A percentile compares a stretch with the other conserved stretches of the same genome.
These are phyloP conservation scores for Graphium colonna DNA, from an alignment of 2,888 invertebrate genomes.

Conservation along the genomic window DNA sequence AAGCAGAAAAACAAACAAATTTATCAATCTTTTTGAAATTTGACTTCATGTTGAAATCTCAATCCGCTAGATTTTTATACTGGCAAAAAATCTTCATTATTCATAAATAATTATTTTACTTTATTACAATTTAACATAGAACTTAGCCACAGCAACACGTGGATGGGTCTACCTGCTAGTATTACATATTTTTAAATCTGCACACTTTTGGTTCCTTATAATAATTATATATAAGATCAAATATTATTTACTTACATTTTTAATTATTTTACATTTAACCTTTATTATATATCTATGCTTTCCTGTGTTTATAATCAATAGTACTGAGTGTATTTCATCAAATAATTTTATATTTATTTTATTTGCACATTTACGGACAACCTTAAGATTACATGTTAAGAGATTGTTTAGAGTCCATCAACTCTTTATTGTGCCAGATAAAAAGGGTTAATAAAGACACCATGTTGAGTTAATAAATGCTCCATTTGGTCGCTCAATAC, in stretches of 20 bases:
- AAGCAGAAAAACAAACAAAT: no score
- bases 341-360: not conserved
- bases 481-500: conserved; percentile 61
- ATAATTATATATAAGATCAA: not conserved
- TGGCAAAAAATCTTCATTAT: no score
- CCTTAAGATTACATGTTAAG: conserved; percentile 35
- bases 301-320: no score
- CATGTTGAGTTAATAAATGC: conserved; percentile 39
- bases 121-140: no score
- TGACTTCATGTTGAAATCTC: no score
- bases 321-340: not conserved
- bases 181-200: no score
- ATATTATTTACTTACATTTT: not conserved
- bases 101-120: no score
- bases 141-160: no score
- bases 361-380: conserved; percentile 47
- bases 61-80: no score
- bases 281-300: not conserved
- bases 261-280: not conserved
- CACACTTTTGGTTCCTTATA: no score
- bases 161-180: no score
- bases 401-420: conserved; percentile 36
- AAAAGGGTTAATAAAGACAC: conserved; percentile 60
- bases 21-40: no score
- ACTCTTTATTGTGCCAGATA: conserved; percentile 47